phyloP scores from a whole-genome alignment of 2,797 vertebrate species.

The Loris lydekkerianus region DNA sequence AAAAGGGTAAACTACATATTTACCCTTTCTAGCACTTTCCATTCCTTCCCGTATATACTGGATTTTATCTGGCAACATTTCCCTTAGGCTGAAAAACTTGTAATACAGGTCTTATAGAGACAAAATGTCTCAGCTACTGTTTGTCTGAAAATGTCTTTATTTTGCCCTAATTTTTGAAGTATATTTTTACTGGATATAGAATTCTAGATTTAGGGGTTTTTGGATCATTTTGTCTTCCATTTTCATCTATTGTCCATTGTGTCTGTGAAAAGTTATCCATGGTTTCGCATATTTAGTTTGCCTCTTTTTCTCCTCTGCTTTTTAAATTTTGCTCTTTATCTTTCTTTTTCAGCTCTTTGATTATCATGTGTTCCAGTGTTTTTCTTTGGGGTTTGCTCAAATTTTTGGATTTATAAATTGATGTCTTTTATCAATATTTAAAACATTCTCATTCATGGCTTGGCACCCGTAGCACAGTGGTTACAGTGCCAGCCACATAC shows the following conservation, averaged over 20 bases:
- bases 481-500: no score
- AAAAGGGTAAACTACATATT: background rate
- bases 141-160: background rate
- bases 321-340: constrained; percentile 1
- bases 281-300: background rate
- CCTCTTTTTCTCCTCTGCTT: background rate
- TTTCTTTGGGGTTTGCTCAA: background rate
- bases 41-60: background rate
- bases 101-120: background rate
- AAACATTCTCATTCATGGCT: background rate
- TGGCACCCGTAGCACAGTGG: no score
- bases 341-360: background rate
- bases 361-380: background rate
- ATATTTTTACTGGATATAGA: background rate
- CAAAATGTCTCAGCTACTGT: background rate
- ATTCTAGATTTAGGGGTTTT: background rate
- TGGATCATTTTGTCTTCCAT: background rate
- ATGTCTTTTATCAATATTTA: background rate
- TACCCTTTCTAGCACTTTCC: background rate
- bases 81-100: background rate
- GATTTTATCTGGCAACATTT: background rate
- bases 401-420: background rate
- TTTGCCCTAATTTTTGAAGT: constrained; percentile 8
- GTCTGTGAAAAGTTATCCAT: constrained; percentile 19
- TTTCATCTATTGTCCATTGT: background rate